phyloP scores from a whole-genome alignment of 2,888 invertebrate genomes.

The Agrilus mali region DNA sequence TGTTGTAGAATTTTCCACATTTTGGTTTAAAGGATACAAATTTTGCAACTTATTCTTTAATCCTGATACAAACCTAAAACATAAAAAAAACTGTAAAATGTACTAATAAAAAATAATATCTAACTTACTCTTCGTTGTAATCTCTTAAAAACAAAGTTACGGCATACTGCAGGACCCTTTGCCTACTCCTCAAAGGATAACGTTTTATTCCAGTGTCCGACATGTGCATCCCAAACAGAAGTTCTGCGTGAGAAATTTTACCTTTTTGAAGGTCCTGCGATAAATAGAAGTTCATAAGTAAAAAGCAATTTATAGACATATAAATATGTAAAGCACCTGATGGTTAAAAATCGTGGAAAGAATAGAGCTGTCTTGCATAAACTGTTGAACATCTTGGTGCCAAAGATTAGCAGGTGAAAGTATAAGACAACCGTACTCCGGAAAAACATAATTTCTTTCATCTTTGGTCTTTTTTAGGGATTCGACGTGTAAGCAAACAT shows the following conservation, averaged over 20 bases:
- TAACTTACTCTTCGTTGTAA: slow-evolving; percentile 59
- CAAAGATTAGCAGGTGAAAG: slow-evolving; percentile 91
- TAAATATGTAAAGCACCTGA: slow-evolving; percentile 46
- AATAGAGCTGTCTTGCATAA: slow-evolving; percentile 66
- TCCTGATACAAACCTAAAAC: slow-evolving; percentile 56
- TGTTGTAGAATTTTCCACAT: slow-evolving; percentile 16
- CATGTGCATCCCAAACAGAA: slow-evolving; percentile 85
- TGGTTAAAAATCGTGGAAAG: slow-evolving; percentile 71
- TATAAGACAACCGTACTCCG: slow-evolving; percentile 83
- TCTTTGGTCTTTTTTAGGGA: slow-evolving; percentile 55
- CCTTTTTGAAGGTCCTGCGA: slow-evolving; percentile 66
- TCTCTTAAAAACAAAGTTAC: slow-evolving; percentile 76
- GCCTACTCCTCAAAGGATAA: slow-evolving; percentile 72
- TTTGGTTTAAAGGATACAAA: slow-evolving; percentile 60
- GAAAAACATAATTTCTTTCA: slow-evolving; percentile 46
- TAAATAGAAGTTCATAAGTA: background rate
- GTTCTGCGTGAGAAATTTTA: slow-evolving; percentile 74
- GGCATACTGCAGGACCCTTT: slow-evolving; percentile 79
- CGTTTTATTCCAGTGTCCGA: slow-evolving; percentile 83
- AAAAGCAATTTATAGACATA: background rate
- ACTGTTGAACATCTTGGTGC: slow-evolving; percentile 71
- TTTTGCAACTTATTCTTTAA: slow-evolving; percentile 54
- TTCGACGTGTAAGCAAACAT: slow-evolving; percentile 78
- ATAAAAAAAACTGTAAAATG: slow-evolving; percentile 1
- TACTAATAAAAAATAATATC: background rate